These are phyloP conservation scores for Erebia ligea DNA, from an alignment of 2,888 invertebrate species.

Conservation along the genomic window DNA sequence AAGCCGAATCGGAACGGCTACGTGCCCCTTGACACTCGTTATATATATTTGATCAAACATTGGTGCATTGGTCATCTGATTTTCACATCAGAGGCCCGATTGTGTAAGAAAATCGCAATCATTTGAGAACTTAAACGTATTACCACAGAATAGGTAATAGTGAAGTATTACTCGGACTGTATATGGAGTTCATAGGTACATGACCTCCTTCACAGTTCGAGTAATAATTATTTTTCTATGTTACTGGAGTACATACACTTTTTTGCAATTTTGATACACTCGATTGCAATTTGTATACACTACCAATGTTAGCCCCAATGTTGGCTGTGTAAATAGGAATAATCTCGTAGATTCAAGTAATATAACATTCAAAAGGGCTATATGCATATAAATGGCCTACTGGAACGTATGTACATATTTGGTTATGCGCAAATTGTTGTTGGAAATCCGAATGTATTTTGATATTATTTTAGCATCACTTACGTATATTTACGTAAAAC, in stretches of 20 bases:
- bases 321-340: slow-evolving; percentile 12
- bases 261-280: too few relatives aligned
- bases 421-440: slow-evolving; percentile 20
- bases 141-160: too few relatives aligned
- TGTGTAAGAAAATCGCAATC: too few relatives aligned
- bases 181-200: too few relatives aligned
- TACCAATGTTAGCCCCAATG: slow-evolving; percentile 10
- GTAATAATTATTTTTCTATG: too few relatives aligned
- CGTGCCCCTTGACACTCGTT: not conserved
- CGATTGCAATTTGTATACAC: not conserved
- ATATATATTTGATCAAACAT: not conserved
- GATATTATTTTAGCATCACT: not conserved
- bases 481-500: too few relatives aligned
- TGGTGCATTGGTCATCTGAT: not conserved
- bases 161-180: too few relatives aligned
- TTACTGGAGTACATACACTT: too few relatives aligned
- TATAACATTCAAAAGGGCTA: slow-evolving; percentile 30
- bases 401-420: slow-evolving; percentile 27
- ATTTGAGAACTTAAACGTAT: too few relatives aligned
- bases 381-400: slow-evolving; percentile 31
- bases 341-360: slow-evolving; percentile 25
- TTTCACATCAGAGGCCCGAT: not conserved
- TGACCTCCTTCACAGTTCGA: too few relatives aligned
- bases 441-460: not conserved
- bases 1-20: not conserved